A percentile compares a stretch with the other conserved stretches of the same genome.
Conservation (phyloP, 2,888 invertebrate genomes). For the Eurois occulta region DNA sequence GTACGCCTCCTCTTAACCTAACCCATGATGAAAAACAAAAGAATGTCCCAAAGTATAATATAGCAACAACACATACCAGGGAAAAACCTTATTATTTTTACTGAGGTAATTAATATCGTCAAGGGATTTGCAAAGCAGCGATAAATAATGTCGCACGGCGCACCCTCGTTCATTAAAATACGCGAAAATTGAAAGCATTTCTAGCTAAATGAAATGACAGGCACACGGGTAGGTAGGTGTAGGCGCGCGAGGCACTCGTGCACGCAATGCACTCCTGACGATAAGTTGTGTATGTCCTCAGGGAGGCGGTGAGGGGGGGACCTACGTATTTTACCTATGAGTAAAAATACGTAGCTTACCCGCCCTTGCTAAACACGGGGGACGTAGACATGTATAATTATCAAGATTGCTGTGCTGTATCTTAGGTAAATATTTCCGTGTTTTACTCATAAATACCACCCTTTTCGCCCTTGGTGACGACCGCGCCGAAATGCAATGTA, state of each 20-base stretch:
- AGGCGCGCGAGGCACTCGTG: not conserved
- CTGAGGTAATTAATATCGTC: constrained; percentile 13
- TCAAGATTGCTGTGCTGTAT: not conserved
- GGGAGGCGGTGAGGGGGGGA: not conserved
- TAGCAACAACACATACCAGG: not conserved
- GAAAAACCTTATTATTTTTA: constrained; percentile 22
- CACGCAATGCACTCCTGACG: constrained; percentile 12
- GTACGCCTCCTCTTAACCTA: not conserved
- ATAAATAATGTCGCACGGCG: constrained; percentile 20
- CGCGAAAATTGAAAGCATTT: constrained; percentile 44
- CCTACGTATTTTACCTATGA: not conserved
- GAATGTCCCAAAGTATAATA: not conserved
- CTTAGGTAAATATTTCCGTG: not conserved
- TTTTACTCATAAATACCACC: not conserved
- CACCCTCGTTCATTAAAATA: constrained; percentile 28
- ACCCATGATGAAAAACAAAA: not conserved
- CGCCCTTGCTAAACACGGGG: not conserved
- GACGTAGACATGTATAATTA: not conserved
- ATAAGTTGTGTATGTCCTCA: constrained; percentile 13
- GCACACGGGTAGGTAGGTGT: not conserved
- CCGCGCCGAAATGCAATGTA: not conserved
- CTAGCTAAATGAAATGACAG: constrained; percentile 30
- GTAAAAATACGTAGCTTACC: not conserved
- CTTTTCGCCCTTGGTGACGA: not conserved
- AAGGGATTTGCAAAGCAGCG: constrained; percentile 21